Base-by-base conservation (phyloP, 2,888 invertebrate genomes). In the Ectemnius continuus region DNA sequence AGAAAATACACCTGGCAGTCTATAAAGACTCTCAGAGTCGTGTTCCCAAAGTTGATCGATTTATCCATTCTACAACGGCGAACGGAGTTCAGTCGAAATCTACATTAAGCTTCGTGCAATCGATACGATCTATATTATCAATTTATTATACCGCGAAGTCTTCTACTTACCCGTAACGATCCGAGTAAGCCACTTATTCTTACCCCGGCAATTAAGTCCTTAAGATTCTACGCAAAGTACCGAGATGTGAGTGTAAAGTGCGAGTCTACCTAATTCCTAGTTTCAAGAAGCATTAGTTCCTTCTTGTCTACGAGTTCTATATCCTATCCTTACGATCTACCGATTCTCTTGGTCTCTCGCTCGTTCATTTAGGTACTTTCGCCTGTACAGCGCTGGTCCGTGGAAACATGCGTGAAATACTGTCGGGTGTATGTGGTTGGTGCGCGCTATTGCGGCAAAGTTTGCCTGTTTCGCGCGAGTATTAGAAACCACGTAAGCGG, bases 401-500 rank as follows among this genome's bases (percentile, higher is more conserved):
- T 52, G 61, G 70, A 73, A 62, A 47, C 75, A 64, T 71, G 75
- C 81, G 76, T 82, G 76, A 82, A 83, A 83, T 82, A 83, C 82
- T 79, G 81, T 79, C 70, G 71, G 58, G 61, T 18, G 66, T 65
- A 11, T 36, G 36, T 36, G 36, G 36, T 11, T 36, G 0, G 36
- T 11, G 36, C 36, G 70, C 73, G 66, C 84, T 86, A 87, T 82
- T 83, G 84, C 84, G 84, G 80, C 79, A 83, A 85, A 85, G 84
- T 85, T 86, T 85, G 83, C 80, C 82, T 80, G 84, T 85, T 84
- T 78, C 82, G 83, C 59, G 81, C 76, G 78, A 85, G 80, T 82
- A 87, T 86, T 82, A 88, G 81, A 84, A 86, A 80, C 83, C 88
- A 88, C 77, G 83, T 77, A 70, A 89, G 76, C 82, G 83, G 85